A percentile compares a stretch with the other conserved stretches of the same genome.
Conservation (phyloP, 2,113 vertebrate genomes). For the Sebastes fasciatus region DNA sequence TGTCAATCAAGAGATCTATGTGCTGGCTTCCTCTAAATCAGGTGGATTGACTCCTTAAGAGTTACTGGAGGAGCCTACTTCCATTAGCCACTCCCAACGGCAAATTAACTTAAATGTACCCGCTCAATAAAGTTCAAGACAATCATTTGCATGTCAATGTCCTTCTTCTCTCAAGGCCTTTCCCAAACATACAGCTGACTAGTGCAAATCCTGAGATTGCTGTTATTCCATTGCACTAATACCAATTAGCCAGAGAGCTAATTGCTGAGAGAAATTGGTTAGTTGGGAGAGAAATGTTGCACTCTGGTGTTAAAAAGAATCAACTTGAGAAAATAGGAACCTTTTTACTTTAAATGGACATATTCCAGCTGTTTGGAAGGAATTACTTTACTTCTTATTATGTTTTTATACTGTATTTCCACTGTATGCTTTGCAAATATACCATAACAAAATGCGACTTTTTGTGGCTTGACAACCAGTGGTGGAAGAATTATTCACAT, state of each 20-base stretch:
- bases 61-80: constrained; percentile 83
- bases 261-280: constrained; percentile 52
- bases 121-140: constrained; percentile 85
- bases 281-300: constrained; percentile 37
- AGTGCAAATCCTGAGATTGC: constrained; percentile 67
- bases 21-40: constrained; percentile 83
- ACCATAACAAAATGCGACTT: not conserved
- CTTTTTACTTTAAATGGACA: not conserved
- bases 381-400: not conserved
- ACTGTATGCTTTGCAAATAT: not conserved
- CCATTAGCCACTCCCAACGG: constrained; percentile 86
- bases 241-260: constrained; percentile 72
- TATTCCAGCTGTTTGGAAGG: not conserved
- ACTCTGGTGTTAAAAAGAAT: constrained; percentile 33
- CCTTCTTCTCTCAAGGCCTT: constrained; percentile 73
- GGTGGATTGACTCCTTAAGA: constrained; percentile 85
- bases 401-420: not conserved
- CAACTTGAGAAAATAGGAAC: not conserved
- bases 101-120: constrained; percentile 87
- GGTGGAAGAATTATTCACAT: no score
- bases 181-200: constrained; percentile 81
- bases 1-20: constrained; percentile 85
- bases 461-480: not conserved
- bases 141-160: constrained; percentile 86
- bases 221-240: constrained; percentile 62